Percentiles rank a stretch among this genome's conserved stretches.
These are phyloP conservation scores for Bovichtus variegatus DNA, from an alignment of 2,797 vertebrate genomes.

Conservation along the genomic window DNA sequence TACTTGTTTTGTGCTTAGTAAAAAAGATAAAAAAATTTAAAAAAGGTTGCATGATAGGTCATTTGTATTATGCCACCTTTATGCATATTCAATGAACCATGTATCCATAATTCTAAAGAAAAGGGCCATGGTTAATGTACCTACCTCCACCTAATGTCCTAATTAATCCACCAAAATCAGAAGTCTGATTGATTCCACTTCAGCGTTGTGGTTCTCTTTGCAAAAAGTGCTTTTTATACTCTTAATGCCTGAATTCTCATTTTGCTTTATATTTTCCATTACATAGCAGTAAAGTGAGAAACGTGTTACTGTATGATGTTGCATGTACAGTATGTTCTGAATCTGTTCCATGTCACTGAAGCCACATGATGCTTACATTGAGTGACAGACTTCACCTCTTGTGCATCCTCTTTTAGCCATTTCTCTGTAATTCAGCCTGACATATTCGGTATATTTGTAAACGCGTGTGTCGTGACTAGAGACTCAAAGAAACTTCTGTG, in stretches of 20 bases:
- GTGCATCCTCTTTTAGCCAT: slow-evolving; percentile 14
- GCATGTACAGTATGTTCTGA: not conserved
- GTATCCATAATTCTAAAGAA: slow-evolving; percentile 17
- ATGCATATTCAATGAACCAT: slow-evolving; percentile 14
- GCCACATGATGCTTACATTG: slow-evolving; percentile 7
- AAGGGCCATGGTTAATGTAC: slow-evolving; percentile 19
- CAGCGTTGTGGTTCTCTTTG: not conserved
- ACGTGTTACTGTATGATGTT: not conserved
- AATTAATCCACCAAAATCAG: slow-evolving; percentile 21
- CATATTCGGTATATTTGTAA: slow-evolving; percentile 46
- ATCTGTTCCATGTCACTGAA: not conserved
- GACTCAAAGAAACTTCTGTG: slow-evolving; percentile 37
- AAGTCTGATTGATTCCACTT: not conserved
- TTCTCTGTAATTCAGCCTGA: slow-evolving; percentile 36
- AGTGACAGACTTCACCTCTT: slow-evolving; percentile 32
- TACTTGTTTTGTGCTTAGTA: not conserved
- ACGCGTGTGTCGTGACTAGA: slow-evolving; percentile 53
- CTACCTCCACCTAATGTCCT: slow-evolving; percentile 6
- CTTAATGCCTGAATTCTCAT: not conserved
- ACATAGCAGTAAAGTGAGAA: not conserved
- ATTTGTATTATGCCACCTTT: not conserved
- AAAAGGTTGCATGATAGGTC: not conserved
- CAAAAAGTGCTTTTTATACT: not conserved
- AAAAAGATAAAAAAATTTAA: too few relatives aligned
- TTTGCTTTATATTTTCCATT: not conserved